phyloP scores from a whole-genome alignment of 2,113 vertebrate species.

The Dendrocopos noguchii region DNA sequence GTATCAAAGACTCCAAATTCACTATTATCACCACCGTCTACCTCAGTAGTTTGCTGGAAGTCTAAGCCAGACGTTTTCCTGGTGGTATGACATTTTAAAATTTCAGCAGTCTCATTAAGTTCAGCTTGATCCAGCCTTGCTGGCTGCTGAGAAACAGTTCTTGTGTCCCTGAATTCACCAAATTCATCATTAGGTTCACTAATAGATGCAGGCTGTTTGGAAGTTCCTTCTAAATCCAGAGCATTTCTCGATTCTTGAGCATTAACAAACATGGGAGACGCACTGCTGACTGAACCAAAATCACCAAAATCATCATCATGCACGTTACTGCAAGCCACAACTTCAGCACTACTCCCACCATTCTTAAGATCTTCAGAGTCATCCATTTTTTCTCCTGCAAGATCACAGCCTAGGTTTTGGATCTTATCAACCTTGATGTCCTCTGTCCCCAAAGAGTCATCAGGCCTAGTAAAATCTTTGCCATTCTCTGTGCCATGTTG shows the following conservation, averaged over 20 bases:
- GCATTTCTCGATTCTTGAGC: constrained; percentile 54
- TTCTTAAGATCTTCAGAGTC: constrained; percentile 59
- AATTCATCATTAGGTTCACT: constrained; percentile 71
- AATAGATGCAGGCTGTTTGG: constrained; percentile 64
- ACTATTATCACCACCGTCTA: constrained; percentile 68
- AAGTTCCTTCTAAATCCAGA: constrained; percentile 67
- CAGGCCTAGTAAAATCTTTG: constrained; percentile 32
- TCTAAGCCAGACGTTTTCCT: constrained; percentile 37
- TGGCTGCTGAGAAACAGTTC: constrained; percentile 68
- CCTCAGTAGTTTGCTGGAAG: constrained; percentile 55
- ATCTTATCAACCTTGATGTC: background rate
- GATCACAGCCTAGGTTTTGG: constrained; percentile 47
- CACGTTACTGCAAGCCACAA: constrained; percentile 63
- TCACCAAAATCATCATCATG: constrained; percentile 81
- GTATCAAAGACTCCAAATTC: constrained; percentile 77
- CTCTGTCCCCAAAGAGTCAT: constrained; percentile 49
- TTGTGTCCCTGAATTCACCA: constrained; percentile 74
- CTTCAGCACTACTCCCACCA: constrained; percentile 59
- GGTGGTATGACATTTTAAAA: constrained; percentile 46
- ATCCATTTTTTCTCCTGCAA: constrained; percentile 33
- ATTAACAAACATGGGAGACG: constrained; percentile 48
- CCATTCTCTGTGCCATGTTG: constrained; percentile 21
- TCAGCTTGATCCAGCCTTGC: constrained; percentile 68
- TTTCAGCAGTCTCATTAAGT: constrained; percentile 45
- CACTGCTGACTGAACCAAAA: constrained; percentile 83